Evolutionary conservation across 2,797 vertebrate genomes (phyloP).

Genomic region (Crocodylus rhombifer): DNA sequence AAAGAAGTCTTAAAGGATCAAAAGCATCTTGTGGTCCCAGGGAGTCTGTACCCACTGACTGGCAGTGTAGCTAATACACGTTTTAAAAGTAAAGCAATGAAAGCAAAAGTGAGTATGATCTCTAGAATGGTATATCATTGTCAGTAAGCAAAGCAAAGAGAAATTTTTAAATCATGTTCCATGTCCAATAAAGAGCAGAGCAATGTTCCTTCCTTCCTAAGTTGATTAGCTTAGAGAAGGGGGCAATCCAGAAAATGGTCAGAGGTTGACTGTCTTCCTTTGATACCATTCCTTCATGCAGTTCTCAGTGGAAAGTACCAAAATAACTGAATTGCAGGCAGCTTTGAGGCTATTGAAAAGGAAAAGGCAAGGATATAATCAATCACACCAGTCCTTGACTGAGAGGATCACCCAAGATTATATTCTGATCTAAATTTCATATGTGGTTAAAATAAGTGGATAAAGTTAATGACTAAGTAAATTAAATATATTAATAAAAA

Average conservation of each 20-base stretch:
- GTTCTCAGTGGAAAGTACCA: background rate
- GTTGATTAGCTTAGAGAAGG: background rate
- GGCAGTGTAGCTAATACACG: constrained; percentile 37
- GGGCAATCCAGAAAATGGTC: background rate
- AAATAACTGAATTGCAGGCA: background rate
- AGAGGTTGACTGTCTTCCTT: background rate
- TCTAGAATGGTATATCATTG: constrained; percentile 7
- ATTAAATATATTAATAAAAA: constrained; percentile 29
- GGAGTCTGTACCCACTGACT: constrained; percentile 41
- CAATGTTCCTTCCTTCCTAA: background rate
- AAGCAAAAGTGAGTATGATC: constrained; percentile 18
- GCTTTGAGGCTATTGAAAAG: background rate
- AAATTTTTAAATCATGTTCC: background rate
- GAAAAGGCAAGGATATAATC: background rate
- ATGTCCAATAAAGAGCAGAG: background rate
- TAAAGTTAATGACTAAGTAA: background rate
- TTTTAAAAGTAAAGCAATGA: constrained; percentile 38
- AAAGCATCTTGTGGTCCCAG: constrained; percentile 56
- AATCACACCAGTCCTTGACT: background rate
- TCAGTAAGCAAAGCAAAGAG: background rate
- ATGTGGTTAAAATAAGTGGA: background rate
- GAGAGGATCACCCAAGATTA: background rate
- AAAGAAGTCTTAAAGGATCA: constrained; percentile 68
- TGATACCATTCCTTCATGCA: rapidly evolving
- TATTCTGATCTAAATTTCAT: background rate